Evolutionary conservation across 2,113 vertebrate species (phyloP).

Genomic region (Cacatua alba): DNA sequence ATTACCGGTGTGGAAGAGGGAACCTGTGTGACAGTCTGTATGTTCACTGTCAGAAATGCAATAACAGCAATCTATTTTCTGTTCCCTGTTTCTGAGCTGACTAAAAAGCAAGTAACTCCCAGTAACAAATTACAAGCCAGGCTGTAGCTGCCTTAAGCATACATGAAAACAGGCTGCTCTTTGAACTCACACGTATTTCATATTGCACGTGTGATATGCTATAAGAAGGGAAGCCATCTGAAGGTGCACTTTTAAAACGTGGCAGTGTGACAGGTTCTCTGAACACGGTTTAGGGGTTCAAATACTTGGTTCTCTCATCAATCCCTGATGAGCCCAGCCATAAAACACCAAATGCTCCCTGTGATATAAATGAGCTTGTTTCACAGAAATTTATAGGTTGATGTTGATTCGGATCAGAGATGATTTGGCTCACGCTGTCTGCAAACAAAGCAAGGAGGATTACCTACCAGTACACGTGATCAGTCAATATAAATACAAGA

Average conservation of each 20-base stretch:
- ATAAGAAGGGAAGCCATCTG: background rate
- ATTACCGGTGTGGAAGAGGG: background rate
- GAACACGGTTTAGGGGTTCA: background rate
- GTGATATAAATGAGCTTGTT: background rate
- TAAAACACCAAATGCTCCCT: background rate
- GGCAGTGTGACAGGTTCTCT: background rate
- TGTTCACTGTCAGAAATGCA: background rate
- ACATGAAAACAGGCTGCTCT: background rate
- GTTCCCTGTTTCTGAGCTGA: background rate
- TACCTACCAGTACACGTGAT: background rate
- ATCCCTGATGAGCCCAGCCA: background rate
- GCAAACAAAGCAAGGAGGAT: background rate
- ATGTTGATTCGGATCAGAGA: fast-evolving
- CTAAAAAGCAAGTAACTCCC: background rate
- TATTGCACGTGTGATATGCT: background rate
- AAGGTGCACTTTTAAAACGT: background rate
- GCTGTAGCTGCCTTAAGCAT: background rate
- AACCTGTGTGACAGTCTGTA: background rate
- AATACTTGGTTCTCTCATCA: background rate
- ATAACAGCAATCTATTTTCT: background rate
- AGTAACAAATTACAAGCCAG: background rate
- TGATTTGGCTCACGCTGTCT: background rate
- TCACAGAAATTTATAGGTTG: background rate
- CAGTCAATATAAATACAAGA: background rate
- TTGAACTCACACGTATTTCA: fast-evolving